phyloP scores from a whole-genome alignment of 2,797 vertebrate genomes.

The Oreochromis mossambicus region DNA sequence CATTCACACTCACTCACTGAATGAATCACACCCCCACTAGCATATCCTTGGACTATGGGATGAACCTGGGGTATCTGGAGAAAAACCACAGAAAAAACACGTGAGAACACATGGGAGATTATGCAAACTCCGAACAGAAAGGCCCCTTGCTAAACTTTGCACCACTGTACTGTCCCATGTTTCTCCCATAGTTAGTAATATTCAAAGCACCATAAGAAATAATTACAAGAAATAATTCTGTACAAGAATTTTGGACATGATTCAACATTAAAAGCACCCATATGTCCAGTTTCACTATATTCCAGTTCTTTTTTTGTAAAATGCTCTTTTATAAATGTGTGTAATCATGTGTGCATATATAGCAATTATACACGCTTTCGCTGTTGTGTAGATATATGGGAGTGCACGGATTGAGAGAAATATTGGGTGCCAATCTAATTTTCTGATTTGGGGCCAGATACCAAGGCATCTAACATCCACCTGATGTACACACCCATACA shows the following conservation, averaged over 20 bases:
- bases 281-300: background rate
- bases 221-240: background rate
- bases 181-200: background rate
- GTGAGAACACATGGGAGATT: background rate
- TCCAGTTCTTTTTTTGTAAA: background rate
- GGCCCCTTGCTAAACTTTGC: background rate
- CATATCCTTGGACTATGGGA: background rate
- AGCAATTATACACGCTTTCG: background rate
- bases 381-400: constrained; percentile 5
- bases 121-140: background rate
- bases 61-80: background rate
- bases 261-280: background rate
- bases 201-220: background rate
- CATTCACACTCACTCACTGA: accelerated
- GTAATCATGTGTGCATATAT: background rate
- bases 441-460: constrained; percentile 60
- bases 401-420: constrained; percentile 9
- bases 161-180: background rate
- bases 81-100: background rate
- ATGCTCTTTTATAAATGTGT: background rate
- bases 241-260: accelerated
- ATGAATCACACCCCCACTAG: background rate
- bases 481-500: background rate
- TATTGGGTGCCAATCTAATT: constrained; percentile 41
- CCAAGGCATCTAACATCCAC: constrained; percentile 22